Evolutionary conservation across 37 sponge, comb jelly and placozoan species (phyloP).

Genomic region (Crambe crambe): DNA sequence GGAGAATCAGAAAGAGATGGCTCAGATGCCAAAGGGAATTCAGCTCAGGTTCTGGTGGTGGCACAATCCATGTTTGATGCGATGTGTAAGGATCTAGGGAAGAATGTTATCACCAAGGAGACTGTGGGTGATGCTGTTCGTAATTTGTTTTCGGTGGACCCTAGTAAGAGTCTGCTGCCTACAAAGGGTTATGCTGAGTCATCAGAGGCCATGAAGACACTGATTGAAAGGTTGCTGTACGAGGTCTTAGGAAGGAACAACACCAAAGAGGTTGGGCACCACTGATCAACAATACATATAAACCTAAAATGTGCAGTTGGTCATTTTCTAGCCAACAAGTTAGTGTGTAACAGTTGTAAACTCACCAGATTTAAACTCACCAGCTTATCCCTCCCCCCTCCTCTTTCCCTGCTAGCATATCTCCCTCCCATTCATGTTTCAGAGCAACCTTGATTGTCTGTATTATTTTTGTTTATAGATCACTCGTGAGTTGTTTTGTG

Average conservation of each 20-base stretch:
- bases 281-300: not conserved
- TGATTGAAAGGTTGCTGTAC: not conserved
- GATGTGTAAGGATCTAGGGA: slow-evolving; percentile 20
- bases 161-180: not conserved
- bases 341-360: too few relatives aligned
- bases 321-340: not conserved
- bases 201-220: not conserved
- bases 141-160: not conserved
- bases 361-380: too few relatives aligned
- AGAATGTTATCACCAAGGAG: slow-evolving; percentile 27
- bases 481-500: slow-evolving; percentile 34
- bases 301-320: not conserved
- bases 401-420: too few relatives aligned
- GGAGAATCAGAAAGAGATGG: not conserved
- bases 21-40: slow-evolving; percentile 12
- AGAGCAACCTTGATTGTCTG: too few relatives aligned
- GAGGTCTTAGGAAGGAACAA: not conserved
- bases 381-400: not conserved
- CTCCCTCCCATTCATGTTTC: too few relatives aligned
- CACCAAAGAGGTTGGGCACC: not conserved
- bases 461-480: slow-evolving; percentile 19
- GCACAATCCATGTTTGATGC: slow-evolving; percentile 43
- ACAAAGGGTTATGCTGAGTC: not conserved
- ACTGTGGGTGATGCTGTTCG: slow-evolving; percentile 21
- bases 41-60: slow-evolving; percentile 15